Percentiles rank a stretch among this genome's conserved stretches.
phyloP scores from a whole-genome alignment of 2,888 invertebrate genomes.

The Abrostola tripartita region DNA sequence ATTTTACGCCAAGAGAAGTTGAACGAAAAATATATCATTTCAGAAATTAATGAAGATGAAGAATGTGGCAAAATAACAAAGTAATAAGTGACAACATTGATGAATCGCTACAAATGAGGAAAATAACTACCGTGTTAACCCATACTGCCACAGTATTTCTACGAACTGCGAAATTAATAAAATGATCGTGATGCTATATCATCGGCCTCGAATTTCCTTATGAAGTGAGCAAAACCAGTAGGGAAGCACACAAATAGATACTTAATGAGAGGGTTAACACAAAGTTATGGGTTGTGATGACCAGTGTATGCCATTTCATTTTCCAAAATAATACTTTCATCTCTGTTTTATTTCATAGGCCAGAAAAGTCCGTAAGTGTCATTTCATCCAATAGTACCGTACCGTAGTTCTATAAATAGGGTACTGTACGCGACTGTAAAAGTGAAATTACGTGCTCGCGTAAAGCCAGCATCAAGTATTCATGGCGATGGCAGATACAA shows the following conservation, averaged over 20 bases:
- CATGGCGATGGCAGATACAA: constrained; percentile 56
- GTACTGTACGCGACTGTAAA: constrained; percentile 38
- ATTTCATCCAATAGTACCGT: constrained; percentile 38
- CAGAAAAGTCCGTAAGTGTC: constrained; percentile 25
- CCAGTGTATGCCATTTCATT: not conserved
- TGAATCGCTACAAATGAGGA: constrained; percentile 26
- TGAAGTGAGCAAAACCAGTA: constrained; percentile 6
- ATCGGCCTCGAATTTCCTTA: constrained; percentile 1
- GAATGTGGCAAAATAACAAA: constrained; percentile 33
- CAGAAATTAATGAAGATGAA: constrained; percentile 26
- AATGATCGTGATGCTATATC: constrained; percentile 10
- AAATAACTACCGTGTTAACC: constrained; percentile 31
- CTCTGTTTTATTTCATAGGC: constrained; percentile 21
- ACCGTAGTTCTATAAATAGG: constrained; percentile 38
- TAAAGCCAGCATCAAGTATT: constrained; percentile 59
- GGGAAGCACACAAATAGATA: no score
- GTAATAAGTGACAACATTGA: constrained; percentile 29
- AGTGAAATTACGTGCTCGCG: constrained; percentile 49
- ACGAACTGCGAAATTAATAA: constrained; percentile 16
- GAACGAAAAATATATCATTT: constrained; percentile 13
- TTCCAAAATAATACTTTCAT: constrained; percentile 14
- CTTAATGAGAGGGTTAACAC: constrained; percentile 12
- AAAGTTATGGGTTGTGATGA: constrained; percentile 2
- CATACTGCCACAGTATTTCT: constrained; percentile 7
- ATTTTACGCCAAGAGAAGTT: constrained; percentile 6